These are phyloP conservation scores for Arion vulgaris DNA, from an alignment of 1,140 invertebrate genomes.

Conservation along the genomic window DNA sequence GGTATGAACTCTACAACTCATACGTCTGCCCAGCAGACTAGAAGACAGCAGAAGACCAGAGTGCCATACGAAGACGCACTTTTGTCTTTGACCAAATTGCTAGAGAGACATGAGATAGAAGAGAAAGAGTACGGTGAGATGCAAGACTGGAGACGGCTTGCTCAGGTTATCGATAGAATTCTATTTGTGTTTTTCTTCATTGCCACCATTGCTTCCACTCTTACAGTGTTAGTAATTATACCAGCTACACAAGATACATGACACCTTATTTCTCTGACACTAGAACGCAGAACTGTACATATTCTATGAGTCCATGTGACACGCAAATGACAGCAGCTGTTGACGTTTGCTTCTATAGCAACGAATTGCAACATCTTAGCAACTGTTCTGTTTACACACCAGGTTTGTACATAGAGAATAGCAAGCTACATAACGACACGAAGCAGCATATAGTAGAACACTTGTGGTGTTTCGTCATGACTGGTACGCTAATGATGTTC, in stretches of 20 bases:
- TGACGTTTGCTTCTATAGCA: too few species aligned
- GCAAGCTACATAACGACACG: too few species aligned
- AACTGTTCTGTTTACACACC: too few species aligned
- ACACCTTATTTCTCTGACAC: neutral
- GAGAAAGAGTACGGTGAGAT: constrained; percentile 67
- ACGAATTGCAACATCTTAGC: too few species aligned
- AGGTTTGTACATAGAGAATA: too few species aligned
- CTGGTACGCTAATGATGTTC: too few species aligned
- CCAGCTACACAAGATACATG: constrained; percentile 48
- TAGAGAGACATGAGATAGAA: constrained; percentile 66
- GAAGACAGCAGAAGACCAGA: neutral
- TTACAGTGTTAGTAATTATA: constrained; percentile 72
- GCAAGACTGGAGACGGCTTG: constrained; percentile 76
- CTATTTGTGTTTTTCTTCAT: constrained; percentile 78
- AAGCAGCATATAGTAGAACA: too few species aligned
- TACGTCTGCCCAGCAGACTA: neutral
- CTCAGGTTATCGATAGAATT: constrained; percentile 76
- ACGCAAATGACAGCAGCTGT: too few species aligned
- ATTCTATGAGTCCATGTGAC: too few species aligned
- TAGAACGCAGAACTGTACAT: too few species aligned
- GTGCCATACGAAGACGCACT: constrained; percentile 63
- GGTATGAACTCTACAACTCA: neutral
- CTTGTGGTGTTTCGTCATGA: too few species aligned
- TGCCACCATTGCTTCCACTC: constrained; percentile 74
- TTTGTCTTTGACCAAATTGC: constrained; percentile 60